Percentiles rank a stretch among this genome's conserved stretches.
These are phyloP conservation scores for Paracentrotus lividus DNA, from an alignment of 53 echinoderm and acorn worm genomes.

Conservation along the genomic window DNA sequence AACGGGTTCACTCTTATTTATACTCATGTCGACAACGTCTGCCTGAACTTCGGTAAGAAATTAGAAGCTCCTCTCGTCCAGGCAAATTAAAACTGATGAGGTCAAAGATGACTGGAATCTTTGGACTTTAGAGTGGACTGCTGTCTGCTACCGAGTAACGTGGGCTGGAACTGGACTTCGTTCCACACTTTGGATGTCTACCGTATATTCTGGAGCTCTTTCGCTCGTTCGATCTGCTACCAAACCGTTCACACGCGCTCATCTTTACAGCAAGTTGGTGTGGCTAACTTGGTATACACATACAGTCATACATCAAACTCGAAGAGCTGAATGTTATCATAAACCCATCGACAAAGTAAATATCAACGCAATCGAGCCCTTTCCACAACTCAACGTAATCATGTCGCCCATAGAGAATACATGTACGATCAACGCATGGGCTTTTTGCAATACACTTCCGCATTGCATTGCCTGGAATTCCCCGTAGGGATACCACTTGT, in stretches of 20 bases:
- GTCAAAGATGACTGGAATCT: constrained; percentile 71
- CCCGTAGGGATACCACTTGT: constrained; percentile 24
- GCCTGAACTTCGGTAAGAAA: constrained; percentile 4
- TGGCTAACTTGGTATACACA: constrained; percentile 45
- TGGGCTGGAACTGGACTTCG: constrained; percentile 68
- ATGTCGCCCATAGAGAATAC: neutral
- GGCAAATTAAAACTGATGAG: constrained; percentile 21
- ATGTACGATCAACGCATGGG: neutral
- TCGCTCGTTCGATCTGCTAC: constrained; percentile 37
- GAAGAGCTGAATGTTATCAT: constrained; percentile 4
- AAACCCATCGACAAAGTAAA: constrained; percentile 49
- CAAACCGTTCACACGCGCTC: constrained; percentile 27
- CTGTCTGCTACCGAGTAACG: constrained; percentile 38
- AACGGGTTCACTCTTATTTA: constrained; percentile 61
- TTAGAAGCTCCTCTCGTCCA: constrained; percentile 49
- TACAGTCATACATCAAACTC: neutral
- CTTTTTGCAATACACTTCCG: constrained; percentile 25
- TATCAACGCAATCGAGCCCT: constrained; percentile 5
- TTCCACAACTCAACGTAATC: neutral
- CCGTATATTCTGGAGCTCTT: neutral
- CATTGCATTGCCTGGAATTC: constrained; percentile 26
- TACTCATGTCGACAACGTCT: constrained; percentile 61
- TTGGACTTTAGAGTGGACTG: constrained; percentile 73
- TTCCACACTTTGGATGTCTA: neutral
- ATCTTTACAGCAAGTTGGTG: constrained; percentile 29